Evolutionary conservation across 2,797 vertebrate species (phyloP).

Genomic region (Fratercula arctica): DNA sequence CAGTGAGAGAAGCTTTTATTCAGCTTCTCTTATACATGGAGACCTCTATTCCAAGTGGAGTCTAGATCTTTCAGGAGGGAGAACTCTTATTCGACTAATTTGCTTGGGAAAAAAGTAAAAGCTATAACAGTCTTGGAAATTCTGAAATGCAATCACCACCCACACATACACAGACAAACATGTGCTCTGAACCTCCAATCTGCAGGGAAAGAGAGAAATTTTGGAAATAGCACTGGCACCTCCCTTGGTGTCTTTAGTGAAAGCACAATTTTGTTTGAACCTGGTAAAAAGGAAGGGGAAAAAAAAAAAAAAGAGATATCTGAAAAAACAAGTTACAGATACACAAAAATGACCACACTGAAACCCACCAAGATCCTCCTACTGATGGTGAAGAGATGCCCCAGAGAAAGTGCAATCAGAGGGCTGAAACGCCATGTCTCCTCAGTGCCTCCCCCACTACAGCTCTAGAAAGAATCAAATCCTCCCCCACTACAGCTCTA

Average conservation of each 20-base stretch:
- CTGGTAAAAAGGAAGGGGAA: background rate
- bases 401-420: background rate
- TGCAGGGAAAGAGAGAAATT: background rate
- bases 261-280: background rate
- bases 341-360: background rate
- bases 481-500: background rate
- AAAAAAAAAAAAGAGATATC: too few species aligned
- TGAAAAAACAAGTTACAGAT: background rate
- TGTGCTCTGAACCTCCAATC: background rate
- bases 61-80: background rate
- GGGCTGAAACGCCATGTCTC: background rate
- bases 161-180: background rate
- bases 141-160: background rate
- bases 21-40: background rate
- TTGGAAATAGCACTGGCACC: background rate
- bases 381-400: background rate
- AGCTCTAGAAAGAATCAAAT: too few species aligned
- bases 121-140: background rate
- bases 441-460: background rate
- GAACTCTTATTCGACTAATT: background rate
- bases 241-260: background rate
- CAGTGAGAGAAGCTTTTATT: background rate
- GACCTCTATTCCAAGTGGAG: background rate
- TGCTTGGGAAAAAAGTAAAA: background rate
- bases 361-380: background rate